Percentiles rank a stretch among this genome's conserved stretches.
Conservation (phyloP, 2,113 vertebrate genomes). For the Corythoichthys intestinalis region DNA sequence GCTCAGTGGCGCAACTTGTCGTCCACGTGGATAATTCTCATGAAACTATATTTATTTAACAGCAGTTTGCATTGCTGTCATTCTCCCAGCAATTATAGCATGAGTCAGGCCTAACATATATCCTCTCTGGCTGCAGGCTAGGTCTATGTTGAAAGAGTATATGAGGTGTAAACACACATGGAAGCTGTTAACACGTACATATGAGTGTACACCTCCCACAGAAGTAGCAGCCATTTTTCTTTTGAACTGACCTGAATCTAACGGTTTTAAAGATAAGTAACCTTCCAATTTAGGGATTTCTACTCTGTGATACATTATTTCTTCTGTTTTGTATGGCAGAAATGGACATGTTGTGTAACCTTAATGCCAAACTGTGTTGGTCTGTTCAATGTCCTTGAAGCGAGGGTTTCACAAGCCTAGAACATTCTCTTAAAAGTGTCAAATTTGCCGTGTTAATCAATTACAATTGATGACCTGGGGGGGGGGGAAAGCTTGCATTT, state of each 20-base stretch:
- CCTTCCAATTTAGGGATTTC: neutral
- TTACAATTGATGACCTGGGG: no score
- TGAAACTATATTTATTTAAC: no score
- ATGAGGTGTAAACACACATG: conserved; percentile 60
- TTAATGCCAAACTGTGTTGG: neutral
- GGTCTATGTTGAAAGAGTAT: conserved; percentile 50
- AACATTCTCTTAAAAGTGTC: no score
- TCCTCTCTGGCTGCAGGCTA: conserved; percentile 6
- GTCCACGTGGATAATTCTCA: no score
- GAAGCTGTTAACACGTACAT: conserved; percentile 60
- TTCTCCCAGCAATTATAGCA: neutral
- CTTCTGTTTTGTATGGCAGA: neutral
- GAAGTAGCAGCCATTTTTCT: conserved; percentile 24
- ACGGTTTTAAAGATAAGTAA: neutral
- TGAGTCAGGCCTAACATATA: neutral
- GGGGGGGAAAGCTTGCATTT: no score
- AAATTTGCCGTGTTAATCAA: no score
- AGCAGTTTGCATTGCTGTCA: neutral
- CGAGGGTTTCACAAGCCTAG: neutral
- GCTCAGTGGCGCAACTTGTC: no score
- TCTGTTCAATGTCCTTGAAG: no score
- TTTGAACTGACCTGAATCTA: conserved; percentile 1
- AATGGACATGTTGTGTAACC: neutral
- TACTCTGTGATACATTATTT: neutral
- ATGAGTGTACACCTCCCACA: conserved; percentile 40